phyloP scores from a whole-genome alignment of 2,113 vertebrate genomes.

The Electrona antarctica region DNA sequence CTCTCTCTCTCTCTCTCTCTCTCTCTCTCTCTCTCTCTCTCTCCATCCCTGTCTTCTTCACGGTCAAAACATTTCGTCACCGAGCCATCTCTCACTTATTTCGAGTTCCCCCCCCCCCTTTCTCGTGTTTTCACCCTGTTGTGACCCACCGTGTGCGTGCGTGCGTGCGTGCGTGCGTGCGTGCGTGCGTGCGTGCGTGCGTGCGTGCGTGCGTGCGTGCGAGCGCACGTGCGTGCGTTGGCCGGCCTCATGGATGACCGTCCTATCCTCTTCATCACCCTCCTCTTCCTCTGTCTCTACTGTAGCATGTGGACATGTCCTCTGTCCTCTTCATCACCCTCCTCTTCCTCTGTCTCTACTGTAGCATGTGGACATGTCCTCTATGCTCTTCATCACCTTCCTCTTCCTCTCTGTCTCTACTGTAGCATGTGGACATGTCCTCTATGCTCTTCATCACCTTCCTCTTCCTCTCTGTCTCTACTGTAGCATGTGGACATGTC shows the following conservation, averaged over 20 bases:
- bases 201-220: too few species aligned
- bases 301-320: constrained; percentile 91
- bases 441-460: not conserved
- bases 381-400: not conserved
- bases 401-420: constrained; percentile 76
- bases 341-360: constrained; percentile 74
- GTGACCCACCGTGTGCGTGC: too few species aligned
- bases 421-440: constrained; percentile 91
- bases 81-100: not conserved
- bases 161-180: too few species aligned
- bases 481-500: constrained; percentile 93
- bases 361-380: constrained; percentile 90
- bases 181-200: too few species aligned
- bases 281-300: constrained; percentile 72
- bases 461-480: constrained; percentile 75
- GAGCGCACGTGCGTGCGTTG: too few species aligned
- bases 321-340: not conserved
- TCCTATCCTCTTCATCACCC: not conserved
- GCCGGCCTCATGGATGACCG: not conserved
- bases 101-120: not conserved
- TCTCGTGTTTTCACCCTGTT: not conserved
- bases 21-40: constrained; percentile 75
- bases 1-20: constrained; percentile 13
- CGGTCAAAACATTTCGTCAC: too few species aligned
- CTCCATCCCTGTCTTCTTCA: too few species aligned